Percentiles rank a stretch among this genome's conserved stretches.
phyloP scores from a whole-genome alignment of 1,140 invertebrate genomes.

The Patella vulgata region DNA sequence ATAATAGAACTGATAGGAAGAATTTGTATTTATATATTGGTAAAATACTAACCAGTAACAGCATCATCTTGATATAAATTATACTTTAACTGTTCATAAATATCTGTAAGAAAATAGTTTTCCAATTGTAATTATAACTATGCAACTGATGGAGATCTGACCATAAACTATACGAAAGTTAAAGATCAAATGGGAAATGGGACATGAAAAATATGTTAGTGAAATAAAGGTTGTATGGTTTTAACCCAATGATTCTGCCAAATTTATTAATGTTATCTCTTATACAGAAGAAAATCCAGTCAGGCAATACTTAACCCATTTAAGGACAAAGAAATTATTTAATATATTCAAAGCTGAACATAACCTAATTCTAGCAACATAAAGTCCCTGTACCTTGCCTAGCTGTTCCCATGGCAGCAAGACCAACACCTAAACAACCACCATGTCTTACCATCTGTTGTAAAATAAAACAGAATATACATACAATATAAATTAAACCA shows the following conservation, averaged over 20 bases:
- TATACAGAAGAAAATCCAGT: no score
- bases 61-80: constrained; percentile 99
- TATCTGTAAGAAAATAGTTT: constrained; percentile 70
- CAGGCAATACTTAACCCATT: no score
- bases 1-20: neutral
- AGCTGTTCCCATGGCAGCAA: constrained; percentile 97
- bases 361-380: no score
- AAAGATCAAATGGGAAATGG: no score
- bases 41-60: constrained; percentile 80
- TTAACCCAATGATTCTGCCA: no score
- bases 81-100: constrained; percentile 96
- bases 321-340: no score
- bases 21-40: neutral
- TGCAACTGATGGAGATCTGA: no score
- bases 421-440: constrained; percentile 93
- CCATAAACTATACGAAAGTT: no score
- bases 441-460: constrained; percentile 90
- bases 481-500: neutral
- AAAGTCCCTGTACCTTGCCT: constrained; percentile 71
- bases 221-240: no score
- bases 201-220: no score
- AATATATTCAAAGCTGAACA: no score
- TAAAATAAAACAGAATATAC: constrained; percentile 7
- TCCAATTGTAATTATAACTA: neutral
- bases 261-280: no score